These are phyloP conservation scores for Isotomurus palustris DNA, from an alignment of 2,888 invertebrate species.

Conservation along the genomic window DNA sequence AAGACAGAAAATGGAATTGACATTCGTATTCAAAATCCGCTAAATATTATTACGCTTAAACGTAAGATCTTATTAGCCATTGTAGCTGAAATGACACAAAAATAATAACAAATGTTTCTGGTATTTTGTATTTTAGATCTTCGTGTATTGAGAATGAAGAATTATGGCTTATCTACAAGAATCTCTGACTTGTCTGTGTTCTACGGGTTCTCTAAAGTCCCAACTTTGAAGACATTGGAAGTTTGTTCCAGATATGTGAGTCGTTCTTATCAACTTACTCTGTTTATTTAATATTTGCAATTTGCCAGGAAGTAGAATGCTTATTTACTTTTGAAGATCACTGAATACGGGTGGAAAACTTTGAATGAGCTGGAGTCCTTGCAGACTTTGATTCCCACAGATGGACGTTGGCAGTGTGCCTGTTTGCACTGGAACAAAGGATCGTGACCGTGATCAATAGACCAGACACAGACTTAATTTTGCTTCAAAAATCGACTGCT, in stretches of 20 bases:
- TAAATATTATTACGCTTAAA: slow-evolving; percentile 18
- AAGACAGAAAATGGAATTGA: slow-evolving; percentile 1
- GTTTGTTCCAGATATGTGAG: slow-evolving; percentile 25
- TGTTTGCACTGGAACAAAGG: not conserved
- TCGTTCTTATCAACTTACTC: not conserved
- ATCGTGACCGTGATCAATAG: no score
- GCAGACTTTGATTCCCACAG: slow-evolving; percentile 18
- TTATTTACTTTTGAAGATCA: slow-evolving; percentile 10
- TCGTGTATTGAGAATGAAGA: slow-evolving; percentile 29
- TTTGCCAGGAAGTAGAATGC: not conserved
- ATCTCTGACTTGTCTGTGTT: slow-evolving; percentile 23
- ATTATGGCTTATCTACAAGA: slow-evolving; percentile 24
- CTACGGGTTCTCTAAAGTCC: slow-evolving; percentile 24
- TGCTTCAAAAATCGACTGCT: no score
- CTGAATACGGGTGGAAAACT: slow-evolving; percentile 27
- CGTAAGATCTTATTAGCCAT: slow-evolving; percentile 14
- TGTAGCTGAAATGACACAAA: not conserved
- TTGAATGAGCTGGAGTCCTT: slow-evolving; percentile 12
- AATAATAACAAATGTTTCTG: slow-evolving; percentile 1
- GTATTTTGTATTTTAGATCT: slow-evolving; percentile 14
- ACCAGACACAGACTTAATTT: no score
- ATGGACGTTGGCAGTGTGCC: slow-evolving; percentile 21
- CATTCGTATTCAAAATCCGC: slow-evolving; percentile 13
- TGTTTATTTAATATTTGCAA: not conserved
- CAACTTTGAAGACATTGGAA: slow-evolving; percentile 21